These are phyloP conservation scores for Oreotrochilus melanogaster DNA, from an alignment of 2,113 vertebrate species.

Conservation along the genomic window DNA sequence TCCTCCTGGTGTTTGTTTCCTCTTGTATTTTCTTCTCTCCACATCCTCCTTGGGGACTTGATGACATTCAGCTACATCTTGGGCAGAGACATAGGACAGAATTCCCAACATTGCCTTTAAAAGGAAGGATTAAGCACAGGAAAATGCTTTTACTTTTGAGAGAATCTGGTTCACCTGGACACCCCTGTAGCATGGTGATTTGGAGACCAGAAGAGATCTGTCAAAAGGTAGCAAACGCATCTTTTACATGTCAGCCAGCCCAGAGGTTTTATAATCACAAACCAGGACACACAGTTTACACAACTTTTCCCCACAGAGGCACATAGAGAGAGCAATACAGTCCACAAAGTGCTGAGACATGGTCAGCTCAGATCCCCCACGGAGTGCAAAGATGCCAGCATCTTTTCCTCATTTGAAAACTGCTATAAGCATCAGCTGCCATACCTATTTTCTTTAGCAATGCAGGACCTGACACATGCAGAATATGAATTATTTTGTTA, in stretches of 20 bases:
- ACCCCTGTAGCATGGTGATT: background rate
- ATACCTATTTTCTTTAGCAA: background rate
- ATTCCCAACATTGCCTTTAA: background rate
- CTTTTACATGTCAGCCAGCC: background rate
- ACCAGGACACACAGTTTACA: fast-evolving
- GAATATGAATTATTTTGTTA: background rate
- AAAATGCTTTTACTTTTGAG: background rate
- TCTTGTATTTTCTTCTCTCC: background rate
- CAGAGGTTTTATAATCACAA: background rate
- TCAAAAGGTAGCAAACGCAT: background rate
- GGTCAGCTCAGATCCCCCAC: background rate
- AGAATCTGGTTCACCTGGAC: background rate
- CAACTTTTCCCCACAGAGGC: background rate
- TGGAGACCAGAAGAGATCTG: background rate
- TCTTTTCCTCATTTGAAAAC: background rate
- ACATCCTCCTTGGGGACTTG: background rate
- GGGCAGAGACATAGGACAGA: background rate
- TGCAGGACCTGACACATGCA: background rate
- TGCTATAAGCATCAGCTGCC: background rate
- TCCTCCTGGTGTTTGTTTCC: background rate
- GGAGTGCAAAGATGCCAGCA: background rate
- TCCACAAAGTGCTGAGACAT: background rate
- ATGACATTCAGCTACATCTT: background rate
- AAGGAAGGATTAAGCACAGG: background rate
- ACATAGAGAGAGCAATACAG: background rate